Evolutionary conservation across 2,888 invertebrate genomes (phyloP), one percentile per base, ranked within the genome.

Genomic region (Caenorhabditis afra): DNA sequence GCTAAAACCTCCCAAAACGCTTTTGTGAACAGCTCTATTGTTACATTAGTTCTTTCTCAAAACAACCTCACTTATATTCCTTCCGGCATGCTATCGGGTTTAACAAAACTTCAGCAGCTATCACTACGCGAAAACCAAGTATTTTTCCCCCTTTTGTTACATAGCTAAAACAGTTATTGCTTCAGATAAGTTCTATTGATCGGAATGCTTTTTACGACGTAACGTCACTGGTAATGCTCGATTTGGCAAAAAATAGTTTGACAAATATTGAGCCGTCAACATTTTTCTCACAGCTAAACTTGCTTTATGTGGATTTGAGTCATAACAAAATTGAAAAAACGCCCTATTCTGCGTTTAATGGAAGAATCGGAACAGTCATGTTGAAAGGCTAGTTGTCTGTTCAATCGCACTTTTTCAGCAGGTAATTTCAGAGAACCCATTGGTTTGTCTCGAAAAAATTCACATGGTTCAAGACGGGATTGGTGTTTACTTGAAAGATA

Each of bases 391-490:
- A n/a, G 29, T 39, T n/a, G 47, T 23, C 12, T 3, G n/a, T n/a
- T n/a, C n/a, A n/a, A n/a, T n/a, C n/a, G n/a, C n/a, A n/a, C n/a
- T 14, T 23, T 37, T 68, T 29, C 29, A 47, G 12, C 7, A 22
- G n/a, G 8, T 49, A 23, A n/a, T 41, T 86, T 10, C 75, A 90
- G 90, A 90, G 65, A 90, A 90, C 55, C 90, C 90, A 3, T 81
- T 90, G 14, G 90, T 90, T 7, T 90, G 90, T 74, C 84, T 86
- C 0, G 90, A 90, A 74, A 86, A 88, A 35, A 85, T 90, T 22
- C 90, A 90, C 74, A 85, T 90, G 85, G 77, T 90, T 0, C 90
- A 90, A 66, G 87, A 90, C 20, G 90, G 90, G n/a, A 70, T 55
- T 22, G 90, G 90, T 12, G 80, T 90, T 1, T 87, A 75, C 57